Percentiles rank a stretch among this genome's conserved stretches.
phyloP scores from a whole-genome alignment of 2,888 invertebrate genomes.

The Coelopa pilipes region DNA sequence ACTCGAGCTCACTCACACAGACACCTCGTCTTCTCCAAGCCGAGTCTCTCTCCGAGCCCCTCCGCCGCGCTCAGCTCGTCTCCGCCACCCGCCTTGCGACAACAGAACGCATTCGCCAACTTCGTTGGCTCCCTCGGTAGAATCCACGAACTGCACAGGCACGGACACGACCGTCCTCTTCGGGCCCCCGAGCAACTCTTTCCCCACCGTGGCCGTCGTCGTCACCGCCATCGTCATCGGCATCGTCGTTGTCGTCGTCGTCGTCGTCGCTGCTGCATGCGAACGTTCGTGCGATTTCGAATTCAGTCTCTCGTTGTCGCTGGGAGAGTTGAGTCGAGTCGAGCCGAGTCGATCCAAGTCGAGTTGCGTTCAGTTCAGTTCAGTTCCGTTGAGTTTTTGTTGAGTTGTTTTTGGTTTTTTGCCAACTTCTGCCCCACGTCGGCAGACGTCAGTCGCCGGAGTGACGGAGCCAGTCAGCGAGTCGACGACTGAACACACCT shows the following conservation, averaged over 20 bases:
- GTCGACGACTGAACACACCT: constrained; percentile 13
- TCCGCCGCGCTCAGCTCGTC: neutral
- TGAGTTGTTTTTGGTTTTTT: constrained; percentile 26
- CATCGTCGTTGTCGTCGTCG: no score
- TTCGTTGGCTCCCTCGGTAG: no score
- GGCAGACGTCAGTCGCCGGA: neutral
- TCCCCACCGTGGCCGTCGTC: no score
- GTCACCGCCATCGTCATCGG: neutral
- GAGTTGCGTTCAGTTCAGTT: constrained; percentile 24
- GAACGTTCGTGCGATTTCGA: constrained; percentile 28
- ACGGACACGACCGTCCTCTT: no score
- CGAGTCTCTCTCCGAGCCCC: no score
- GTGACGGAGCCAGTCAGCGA: neutral
- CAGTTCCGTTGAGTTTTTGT: constrained; percentile 31
- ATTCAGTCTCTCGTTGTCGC: constrained; percentile 44
- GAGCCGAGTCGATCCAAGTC: constrained; percentile 31
- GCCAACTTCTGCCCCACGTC: constrained; percentile 6
- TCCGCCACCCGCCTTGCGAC: neutral
- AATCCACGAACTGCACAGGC: constrained; percentile 4
- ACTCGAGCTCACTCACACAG: neutral
- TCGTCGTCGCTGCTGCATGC: neutral
- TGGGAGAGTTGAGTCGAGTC: constrained; percentile 39
- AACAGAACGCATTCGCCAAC: neutral
- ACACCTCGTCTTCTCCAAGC: no score
- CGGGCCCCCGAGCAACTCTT: neutral